Evolutionary conservation across 2,797 vertebrate species (phyloP).

Genomic region (Steatocranus sp.): DNA sequence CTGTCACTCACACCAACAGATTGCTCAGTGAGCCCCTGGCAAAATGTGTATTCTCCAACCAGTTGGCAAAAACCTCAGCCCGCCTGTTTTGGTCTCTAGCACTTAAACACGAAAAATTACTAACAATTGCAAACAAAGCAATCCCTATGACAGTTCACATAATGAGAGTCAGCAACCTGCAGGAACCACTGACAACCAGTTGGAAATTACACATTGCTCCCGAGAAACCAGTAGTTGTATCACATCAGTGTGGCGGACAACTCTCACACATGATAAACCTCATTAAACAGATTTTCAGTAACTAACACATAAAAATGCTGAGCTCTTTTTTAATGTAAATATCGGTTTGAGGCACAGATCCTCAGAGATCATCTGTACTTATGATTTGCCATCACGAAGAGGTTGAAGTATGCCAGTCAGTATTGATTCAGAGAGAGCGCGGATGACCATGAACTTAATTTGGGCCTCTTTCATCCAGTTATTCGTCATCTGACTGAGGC

Average conservation of each 20-base stretch:
- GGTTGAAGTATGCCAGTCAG: not conserved
- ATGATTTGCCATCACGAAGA: not conserved
- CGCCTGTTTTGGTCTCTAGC: accelerated
- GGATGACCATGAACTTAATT: constrained; percentile 10
- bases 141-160: accelerated
- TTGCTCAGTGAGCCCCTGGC: not conserved
- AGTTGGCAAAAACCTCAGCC: not conserved
- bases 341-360: not conserved
- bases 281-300: not conserved
- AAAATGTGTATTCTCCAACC: not conserved
- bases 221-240: accelerated
- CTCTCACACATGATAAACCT: not conserved
- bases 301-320: not conserved
- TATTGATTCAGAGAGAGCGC: constrained; percentile 16
- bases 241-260: accelerated
- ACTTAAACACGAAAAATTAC: accelerated
- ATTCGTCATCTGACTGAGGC: constrained; percentile 2
- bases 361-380: not conserved
- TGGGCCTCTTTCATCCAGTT: constrained; percentile 4
- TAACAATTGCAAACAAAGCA: not conserved
- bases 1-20: not conserved
- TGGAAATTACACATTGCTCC: not conserved
- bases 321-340: not conserved
- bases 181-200: not conserved
- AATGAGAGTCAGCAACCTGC: not conserved